A percentile compares a stretch with the other conserved stretches of the same genome.
Evolutionary conservation across 2,888 invertebrate species (phyloP).

Genomic region (Steromphala cineraria): DNA sequence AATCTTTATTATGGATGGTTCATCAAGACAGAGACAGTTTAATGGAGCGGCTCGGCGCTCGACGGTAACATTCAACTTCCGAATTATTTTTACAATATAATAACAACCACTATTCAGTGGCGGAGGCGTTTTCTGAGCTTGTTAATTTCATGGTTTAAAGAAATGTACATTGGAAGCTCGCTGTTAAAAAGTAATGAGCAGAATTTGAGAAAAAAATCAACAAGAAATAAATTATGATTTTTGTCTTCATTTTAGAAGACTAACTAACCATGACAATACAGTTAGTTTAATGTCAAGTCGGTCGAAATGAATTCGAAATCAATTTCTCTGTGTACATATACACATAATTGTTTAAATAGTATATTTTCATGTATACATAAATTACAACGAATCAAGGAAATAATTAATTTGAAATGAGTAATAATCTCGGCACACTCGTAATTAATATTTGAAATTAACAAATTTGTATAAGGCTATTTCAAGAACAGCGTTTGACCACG

Average conservation of each 20-base stretch:
- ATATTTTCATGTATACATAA: constrained; percentile 2
- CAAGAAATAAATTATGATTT: constrained; percentile 16
- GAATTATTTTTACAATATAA: background rate
- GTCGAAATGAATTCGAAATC: no score
- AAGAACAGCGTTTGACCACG: background rate
- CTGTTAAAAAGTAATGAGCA: background rate
- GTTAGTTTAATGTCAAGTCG: no score
- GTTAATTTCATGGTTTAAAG: background rate
- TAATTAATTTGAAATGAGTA: constrained; percentile 2
- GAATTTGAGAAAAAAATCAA: constrained; percentile 1
- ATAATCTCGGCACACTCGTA: background rate
- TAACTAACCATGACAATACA: background rate
- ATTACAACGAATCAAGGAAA: constrained; percentile 13
- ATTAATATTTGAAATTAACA: background rate
- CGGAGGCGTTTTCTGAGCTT: background rate
- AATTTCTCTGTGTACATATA: no score
- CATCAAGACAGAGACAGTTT: background rate
- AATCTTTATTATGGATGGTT: constrained; percentile 2
- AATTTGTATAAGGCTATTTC: background rate
- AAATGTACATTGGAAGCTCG: constrained; percentile 13
- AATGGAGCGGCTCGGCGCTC: background rate
- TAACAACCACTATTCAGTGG: background rate
- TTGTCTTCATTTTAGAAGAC: background rate
- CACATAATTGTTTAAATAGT: background rate
- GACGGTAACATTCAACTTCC: background rate